These are phyloP conservation scores for Drosophila prostipennis DNA, from an alignment of 2,888 invertebrate genomes.

Conservation along the genomic window DNA sequence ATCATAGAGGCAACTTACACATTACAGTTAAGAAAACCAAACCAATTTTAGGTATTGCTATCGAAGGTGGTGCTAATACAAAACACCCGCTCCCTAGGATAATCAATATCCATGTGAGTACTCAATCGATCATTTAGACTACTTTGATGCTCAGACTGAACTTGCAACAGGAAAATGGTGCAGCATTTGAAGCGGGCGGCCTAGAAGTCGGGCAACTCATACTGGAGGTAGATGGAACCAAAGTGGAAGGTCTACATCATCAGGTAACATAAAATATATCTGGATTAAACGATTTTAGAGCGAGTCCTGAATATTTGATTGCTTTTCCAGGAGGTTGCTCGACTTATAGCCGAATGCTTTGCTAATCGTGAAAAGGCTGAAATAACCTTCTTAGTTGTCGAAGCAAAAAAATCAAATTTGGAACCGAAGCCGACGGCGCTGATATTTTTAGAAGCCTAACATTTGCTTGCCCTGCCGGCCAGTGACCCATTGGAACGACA, in stretches of 20 bases:
- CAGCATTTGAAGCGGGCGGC: constrained; percentile 96
- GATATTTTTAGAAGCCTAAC: constrained; percentile 96
- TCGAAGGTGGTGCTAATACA: constrained; percentile 98
- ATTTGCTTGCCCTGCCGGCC: constrained; percentile 94
- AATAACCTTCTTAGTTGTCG: constrained; percentile 96
- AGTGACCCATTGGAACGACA: constrained; percentile 85
- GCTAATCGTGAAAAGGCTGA: constrained; percentile 93
- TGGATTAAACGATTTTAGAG: too few species aligned
- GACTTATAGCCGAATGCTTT: constrained; percentile 96
- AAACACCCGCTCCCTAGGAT: constrained; percentile 97
- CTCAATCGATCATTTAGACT: too few species aligned
- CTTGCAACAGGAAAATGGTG: constrained; percentile 93
- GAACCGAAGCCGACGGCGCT: constrained; percentile 96
- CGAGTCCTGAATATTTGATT: too few species aligned
- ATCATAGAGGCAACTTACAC: constrained; percentile 94
- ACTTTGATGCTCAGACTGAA: background rate
- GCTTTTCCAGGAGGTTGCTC: constrained; percentile 89
- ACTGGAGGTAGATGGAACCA: constrained; percentile 94
- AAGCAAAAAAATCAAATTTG: constrained; percentile 95
- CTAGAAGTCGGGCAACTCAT: constrained; percentile 97
- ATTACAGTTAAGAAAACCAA: constrained; percentile 96
- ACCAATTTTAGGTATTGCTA: constrained; percentile 97
- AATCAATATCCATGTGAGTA: constrained; percentile 96
- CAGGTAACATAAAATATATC: constrained; percentile 84
- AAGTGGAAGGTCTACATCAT: constrained; percentile 92